phyloP scores from a whole-genome alignment of 2,888 invertebrate genomes.

The Allacma fusca region DNA sequence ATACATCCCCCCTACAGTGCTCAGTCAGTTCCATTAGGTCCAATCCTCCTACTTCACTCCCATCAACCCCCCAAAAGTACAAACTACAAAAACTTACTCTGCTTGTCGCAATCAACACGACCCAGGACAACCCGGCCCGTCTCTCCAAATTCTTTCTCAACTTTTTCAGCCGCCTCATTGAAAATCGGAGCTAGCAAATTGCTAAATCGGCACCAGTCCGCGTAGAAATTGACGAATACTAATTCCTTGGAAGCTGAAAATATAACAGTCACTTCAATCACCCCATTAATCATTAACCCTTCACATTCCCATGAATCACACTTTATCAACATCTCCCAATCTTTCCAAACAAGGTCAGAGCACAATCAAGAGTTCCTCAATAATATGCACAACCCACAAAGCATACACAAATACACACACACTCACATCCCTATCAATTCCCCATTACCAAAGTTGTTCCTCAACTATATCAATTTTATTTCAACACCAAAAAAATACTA shows the following conservation, averaged over 20 bases:
- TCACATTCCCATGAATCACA: not conserved
- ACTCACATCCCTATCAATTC: not conserved
- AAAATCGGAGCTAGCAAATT: slow-evolving; percentile 95
- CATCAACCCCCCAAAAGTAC: no score
- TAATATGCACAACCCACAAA: no score
- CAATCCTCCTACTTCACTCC: no score
- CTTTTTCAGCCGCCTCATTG: slow-evolving; percentile 91
- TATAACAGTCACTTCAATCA: not conserved
- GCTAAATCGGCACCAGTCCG: slow-evolving; percentile 99
- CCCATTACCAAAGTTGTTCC: not conserved
- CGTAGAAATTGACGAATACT: slow-evolving; percentile 98
- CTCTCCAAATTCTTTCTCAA: slow-evolving; percentile 77
- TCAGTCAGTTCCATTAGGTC: no score
- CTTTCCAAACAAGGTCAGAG: no score
- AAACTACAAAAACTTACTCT: slow-evolving; percentile 70
- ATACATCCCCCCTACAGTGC: no score
- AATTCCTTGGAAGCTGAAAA: slow-evolving; percentile 92
- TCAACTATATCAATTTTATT: slow-evolving; percentile 5
- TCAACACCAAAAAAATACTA: no score
- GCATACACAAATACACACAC: not conserved
- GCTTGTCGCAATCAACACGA: slow-evolving; percentile 96
- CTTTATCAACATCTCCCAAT: no score
- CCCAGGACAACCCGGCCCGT: slow-evolving; percentile 84
- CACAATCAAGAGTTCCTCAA: no score
- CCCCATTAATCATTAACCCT: no score